These are phyloP conservation scores for Chrysolina oricalcia DNA, from an alignment of 2,888 invertebrate genomes.

Conservation along the genomic window DNA sequence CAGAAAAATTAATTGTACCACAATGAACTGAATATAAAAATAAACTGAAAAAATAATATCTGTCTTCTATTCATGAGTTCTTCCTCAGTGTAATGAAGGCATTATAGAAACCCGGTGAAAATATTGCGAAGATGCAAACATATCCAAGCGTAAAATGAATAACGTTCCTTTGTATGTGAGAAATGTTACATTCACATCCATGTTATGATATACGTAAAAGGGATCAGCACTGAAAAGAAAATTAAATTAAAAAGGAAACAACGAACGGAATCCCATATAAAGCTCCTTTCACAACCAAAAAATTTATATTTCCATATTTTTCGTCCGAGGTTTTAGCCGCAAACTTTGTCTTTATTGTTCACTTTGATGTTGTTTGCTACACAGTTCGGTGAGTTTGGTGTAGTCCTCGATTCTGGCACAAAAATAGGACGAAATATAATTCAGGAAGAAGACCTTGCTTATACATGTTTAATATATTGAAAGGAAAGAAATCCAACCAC, in stretches of 20 bases:
- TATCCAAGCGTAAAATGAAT: not conserved
- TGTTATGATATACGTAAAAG: conserved; percentile 20
- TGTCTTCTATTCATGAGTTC: too few species aligned
- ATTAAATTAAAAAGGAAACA: conserved; percentile 44
- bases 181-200: not conserved
- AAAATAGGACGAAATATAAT: conserved; percentile 40
- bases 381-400: conserved; percentile 43
- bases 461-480: conserved; percentile 30
- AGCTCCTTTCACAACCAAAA: conserved; percentile 40
- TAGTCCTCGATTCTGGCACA: conserved; percentile 37
- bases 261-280: conserved; percentile 39
- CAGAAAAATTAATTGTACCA: too few species aligned
- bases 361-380: conserved; percentile 52
- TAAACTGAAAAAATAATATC: too few species aligned
- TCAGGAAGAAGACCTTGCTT: conserved; percentile 30
- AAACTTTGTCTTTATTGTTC: conserved; percentile 51
- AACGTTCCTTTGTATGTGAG: not conserved
- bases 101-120: too few species aligned
- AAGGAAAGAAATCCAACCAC: conserved; percentile 8
- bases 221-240: conserved; percentile 36
- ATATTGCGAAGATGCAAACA: too few species aligned
- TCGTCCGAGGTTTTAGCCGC: conserved; percentile 49
- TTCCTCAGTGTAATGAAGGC: too few species aligned
- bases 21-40: too few species aligned
- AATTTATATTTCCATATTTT: conserved; percentile 50